A percentile compares a stretch with the other conserved stretches of the same genome.
These are phyloP conservation scores for Danio albolineatus DNA, from an alignment of 2,797 vertebrate species.

Conservation along the genomic window DNA sequence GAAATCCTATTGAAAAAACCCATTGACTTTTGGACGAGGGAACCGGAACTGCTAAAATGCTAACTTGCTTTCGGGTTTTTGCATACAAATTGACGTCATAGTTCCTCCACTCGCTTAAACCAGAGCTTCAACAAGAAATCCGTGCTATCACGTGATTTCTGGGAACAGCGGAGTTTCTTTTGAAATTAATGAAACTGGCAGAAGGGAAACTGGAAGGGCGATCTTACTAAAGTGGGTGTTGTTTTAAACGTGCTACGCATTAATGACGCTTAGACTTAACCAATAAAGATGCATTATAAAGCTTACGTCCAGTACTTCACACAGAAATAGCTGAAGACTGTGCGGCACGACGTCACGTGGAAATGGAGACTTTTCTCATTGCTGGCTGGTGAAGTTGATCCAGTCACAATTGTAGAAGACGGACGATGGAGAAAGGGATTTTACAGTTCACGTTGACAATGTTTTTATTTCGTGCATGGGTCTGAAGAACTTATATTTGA, in stretches of 20 bases:
- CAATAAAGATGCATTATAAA: no score
- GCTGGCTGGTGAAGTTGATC: not conserved
- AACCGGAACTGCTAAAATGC: no score
- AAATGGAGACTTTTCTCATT: not conserved
- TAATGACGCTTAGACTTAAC: no score
- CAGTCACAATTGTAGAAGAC: not conserved
- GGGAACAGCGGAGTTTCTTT: conserved; percentile 26
- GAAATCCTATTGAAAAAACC: no score
- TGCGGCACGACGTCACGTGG: not conserved
- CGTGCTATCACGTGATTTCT: conserved; percentile 53
- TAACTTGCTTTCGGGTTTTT: no score
- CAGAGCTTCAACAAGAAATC: not conserved
- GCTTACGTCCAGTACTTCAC: no score
- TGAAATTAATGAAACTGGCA: not conserved
- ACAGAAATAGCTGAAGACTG: no score
- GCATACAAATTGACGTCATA: no score
- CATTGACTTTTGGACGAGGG: no score
- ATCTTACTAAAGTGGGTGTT: not conserved
- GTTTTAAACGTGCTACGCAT: not conserved
- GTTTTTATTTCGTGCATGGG: not conserved
- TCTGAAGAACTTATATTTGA: no score
- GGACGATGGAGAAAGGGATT: not conserved
- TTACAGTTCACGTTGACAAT: not conserved
- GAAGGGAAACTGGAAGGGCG: not conserved
- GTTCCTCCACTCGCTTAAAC: no score